These are phyloP conservation scores for Centropristis striata DNA, from an alignment of 2,113 vertebrate genomes.

Conservation along the genomic window DNA sequence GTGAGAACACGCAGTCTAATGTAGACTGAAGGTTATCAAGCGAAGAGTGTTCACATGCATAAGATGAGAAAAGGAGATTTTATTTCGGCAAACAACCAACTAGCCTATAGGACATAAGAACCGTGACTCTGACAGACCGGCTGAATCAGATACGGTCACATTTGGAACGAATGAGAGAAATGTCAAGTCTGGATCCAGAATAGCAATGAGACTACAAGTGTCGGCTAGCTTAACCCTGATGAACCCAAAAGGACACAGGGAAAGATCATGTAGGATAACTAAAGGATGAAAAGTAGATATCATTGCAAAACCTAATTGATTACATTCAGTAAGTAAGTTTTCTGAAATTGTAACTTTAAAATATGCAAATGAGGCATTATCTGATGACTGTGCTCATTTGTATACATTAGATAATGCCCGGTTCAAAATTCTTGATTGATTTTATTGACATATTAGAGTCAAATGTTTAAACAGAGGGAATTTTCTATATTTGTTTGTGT, in stretches of 20 bases:
- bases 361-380: too few species aligned
- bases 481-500: too few species aligned
- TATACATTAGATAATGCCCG: too few species aligned
- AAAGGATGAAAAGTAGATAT: too few species aligned
- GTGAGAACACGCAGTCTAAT: not conserved
- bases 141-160: slow-evolving; percentile 58
- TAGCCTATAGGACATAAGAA: slow-evolving; percentile 25
- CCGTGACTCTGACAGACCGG: slow-evolving; percentile 7
- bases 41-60: not conserved
- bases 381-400: too few species aligned
- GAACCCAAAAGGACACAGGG: slow-evolving; percentile 49
- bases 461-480: too few species aligned
- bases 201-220: slow-evolving; percentile 57
- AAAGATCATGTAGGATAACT: slow-evolving; percentile 55
- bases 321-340: too few species aligned
- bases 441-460: too few species aligned
- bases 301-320: too few species aligned
- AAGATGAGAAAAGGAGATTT: slow-evolving; percentile 30
- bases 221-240: slow-evolving; percentile 26
- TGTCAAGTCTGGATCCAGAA: slow-evolving; percentile 69
- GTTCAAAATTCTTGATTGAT: too few species aligned
- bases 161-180: slow-evolving; percentile 70
- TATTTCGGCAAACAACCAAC: slow-evolving; percentile 5
- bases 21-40: slow-evolving; percentile 29
- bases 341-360: too few species aligned